phyloP scores from a whole-genome alignment of 1,140 invertebrate species.

The Micrasema longulum region DNA sequence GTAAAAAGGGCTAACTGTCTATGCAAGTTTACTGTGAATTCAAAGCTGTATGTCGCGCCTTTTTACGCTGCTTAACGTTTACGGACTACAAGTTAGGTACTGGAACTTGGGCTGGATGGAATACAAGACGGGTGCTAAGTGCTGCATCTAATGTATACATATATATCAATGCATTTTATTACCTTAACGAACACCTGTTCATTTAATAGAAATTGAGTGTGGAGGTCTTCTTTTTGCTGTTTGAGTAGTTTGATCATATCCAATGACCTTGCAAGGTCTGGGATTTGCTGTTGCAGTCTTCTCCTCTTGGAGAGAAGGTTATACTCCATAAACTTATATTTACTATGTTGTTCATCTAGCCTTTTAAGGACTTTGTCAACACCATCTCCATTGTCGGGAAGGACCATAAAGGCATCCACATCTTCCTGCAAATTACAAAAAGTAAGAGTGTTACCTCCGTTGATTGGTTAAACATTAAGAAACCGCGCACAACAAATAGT shows the following conservation, averaged over 20 bases:
- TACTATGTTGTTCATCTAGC: conserved; percentile 92
- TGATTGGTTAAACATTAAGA: too few species aligned
- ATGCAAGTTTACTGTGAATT: too few species aligned
- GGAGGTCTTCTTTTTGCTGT: conserved; percentile 80
- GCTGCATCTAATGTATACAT: too few species aligned
- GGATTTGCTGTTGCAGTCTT: conserved; percentile 90
- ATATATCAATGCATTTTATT: too few species aligned
- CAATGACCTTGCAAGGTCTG: conserved; percentile 91
- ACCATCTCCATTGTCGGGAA: conserved; percentile 81
- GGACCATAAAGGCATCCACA: conserved; percentile 92
- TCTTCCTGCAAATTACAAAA: conserved; percentile 81
- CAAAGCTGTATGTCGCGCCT: too few species aligned
- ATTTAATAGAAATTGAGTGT: conserved; percentile 93
- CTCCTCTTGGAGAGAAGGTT: conserved; percentile 87
- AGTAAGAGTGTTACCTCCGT: too few species aligned
- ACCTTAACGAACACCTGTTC: conserved; percentile 94
- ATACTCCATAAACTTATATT: conserved; percentile 98
- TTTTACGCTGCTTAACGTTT: too few species aligned
- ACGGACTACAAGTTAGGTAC: too few species aligned
- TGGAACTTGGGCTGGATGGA: too few species aligned
- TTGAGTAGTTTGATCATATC: conserved; percentile 93
- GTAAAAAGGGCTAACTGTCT: too few species aligned
- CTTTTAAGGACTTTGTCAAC: conserved; percentile 86
- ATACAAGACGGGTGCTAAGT: too few species aligned
- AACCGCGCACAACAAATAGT: too few species aligned